phyloP scores from a whole-genome alignment of 1,140 invertebrate genomes.

The Radopholus similis region DNA sequence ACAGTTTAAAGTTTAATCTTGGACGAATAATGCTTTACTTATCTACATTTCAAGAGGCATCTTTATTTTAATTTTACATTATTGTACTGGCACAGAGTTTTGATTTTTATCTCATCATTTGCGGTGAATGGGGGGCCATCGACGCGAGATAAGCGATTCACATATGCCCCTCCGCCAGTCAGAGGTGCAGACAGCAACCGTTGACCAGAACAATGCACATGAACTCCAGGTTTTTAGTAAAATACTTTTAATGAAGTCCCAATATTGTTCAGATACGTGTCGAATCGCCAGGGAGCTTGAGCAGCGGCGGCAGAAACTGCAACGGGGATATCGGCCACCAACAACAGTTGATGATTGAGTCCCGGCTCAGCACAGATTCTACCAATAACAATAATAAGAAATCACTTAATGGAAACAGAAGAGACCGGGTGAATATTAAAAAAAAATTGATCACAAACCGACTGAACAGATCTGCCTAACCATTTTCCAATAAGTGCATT shows the following conservation, averaged over 20 bases:
- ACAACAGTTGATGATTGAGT: slow-evolving; percentile 13
- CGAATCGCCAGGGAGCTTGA: not conserved
- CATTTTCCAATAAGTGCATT: slow-evolving; percentile 5
- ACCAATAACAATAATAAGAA: not conserved
- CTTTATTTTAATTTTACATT: too few relatives aligned
- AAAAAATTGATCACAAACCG: not conserved
- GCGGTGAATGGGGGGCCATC: slow-evolving; percentile 35
- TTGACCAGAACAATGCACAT: slow-evolving; percentile 15
- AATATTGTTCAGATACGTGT: slow-evolving; percentile 19
- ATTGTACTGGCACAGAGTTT: not conserved
- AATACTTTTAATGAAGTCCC: not conserved
- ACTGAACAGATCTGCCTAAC: too few relatives aligned
- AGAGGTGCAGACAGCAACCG: slow-evolving; percentile 28
- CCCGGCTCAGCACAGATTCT: not conserved
- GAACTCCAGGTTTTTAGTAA: slow-evolving; percentile 1
- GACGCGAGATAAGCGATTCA: slow-evolving; percentile 42
- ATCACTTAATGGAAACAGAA: not conserved
- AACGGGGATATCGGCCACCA: slow-evolving; percentile 4
- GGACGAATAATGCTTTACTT: too few relatives aligned
- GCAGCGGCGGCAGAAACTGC: slow-evolving; percentile 4
- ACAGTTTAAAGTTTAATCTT: too few relatives aligned
- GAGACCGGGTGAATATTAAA: not conserved
- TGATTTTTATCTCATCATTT: not conserved
- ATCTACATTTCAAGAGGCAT: too few relatives aligned
- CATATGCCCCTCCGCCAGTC: slow-evolving; percentile 43